Evolutionary conservation across 2,888 invertebrate species (phyloP), one percentile per base, ranked within the genome.

Genomic region (Dynastes tityus): DNA sequence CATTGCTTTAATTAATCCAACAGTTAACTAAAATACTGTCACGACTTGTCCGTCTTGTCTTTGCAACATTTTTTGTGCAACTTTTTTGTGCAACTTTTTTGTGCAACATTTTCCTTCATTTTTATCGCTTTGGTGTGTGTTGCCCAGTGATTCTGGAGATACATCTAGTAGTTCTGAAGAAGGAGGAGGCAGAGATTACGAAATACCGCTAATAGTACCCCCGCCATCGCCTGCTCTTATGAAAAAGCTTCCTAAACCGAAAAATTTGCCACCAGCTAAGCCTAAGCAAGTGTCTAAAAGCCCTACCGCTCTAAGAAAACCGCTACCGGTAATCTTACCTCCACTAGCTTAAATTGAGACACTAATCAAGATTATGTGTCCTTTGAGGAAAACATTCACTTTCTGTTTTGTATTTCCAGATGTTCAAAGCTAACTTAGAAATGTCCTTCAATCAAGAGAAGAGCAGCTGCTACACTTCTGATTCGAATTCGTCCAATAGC

Each of bases 61-160:
- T 22, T 22, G 22, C 22, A 22, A 22, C 22, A 22, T 22, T 22
- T 22, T 22, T 22, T 22, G 16, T 16, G 16, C 16, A 32, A 32
- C 5, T 32, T 5, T 32, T 32, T 32, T 32, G n/a, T 22, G 22
- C 22, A 22, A 22, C 22, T 22, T 22, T 22, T 22, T 22, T 22
- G 5, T 5, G 32, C 32, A 45, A 45, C 45, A 22, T 22, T 22
- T 37, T 37, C 4, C 32, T 3, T 5, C 6, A 37, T 37, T 4
- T 32, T 74, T 16, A 1, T 22, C 61, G 5, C 27, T 65, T 67
- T n/a, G 8, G 8, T 11, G 16, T 63, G 27, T 58, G 55, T 22
- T 74, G 63, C 73, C 61, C 61, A 95, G 96, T 88, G 95, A 95
- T 84, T 95, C 95, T 89, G 95, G 95, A 4, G 94, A 94, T 83